These are phyloP conservation scores for Spodoptera littoralis DNA, from an alignment of 2,888 invertebrate species.

Conservation along the genomic window DNA sequence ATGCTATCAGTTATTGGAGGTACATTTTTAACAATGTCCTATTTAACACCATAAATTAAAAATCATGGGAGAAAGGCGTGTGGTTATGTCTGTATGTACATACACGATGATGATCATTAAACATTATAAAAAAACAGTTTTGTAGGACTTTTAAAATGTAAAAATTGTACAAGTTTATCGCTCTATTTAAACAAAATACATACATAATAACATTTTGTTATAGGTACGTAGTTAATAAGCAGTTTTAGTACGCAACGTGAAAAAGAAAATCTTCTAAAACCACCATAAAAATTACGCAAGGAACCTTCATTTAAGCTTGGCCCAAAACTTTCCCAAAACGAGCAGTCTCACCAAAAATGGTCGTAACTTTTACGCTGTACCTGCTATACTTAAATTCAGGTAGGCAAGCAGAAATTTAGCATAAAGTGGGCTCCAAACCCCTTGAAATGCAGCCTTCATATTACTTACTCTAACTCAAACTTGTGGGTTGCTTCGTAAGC, in stretches of 20 bases:
- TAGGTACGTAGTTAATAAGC: background rate
- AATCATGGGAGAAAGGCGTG: too few relatives aligned
- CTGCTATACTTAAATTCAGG: slow-evolving; percentile 20
- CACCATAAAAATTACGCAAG: slow-evolving; percentile 20
- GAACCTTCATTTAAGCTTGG: slow-evolving; percentile 27
- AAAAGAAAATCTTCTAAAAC: slow-evolving; percentile 7
- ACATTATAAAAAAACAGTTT: too few relatives aligned
- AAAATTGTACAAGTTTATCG: too few relatives aligned
- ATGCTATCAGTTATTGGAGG: background rate
- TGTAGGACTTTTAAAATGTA: too few relatives aligned
- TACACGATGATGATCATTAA: too few relatives aligned
- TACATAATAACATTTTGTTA: background rate
- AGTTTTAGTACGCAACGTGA: background rate
- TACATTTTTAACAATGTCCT: too few relatives aligned
- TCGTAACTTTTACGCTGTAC: slow-evolving; percentile 28
- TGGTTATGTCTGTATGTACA: too few relatives aligned
- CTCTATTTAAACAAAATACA: slow-evolving; percentile 5
- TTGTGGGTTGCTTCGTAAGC: background rate
- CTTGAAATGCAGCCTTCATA: slow-evolving; percentile 14
- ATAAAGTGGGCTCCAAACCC: slow-evolving; percentile 27
- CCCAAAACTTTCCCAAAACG: slow-evolving; percentile 12
- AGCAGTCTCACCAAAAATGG: slow-evolving; percentile 31
- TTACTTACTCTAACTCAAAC: slow-evolving; percentile 1
- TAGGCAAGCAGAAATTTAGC: slow-evolving; percentile 14
- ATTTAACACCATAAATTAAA: too few relatives aligned